Evolutionary conservation across 1,140 invertebrate species (phyloP).

Genomic region (Phocides pigmalion): DNA sequence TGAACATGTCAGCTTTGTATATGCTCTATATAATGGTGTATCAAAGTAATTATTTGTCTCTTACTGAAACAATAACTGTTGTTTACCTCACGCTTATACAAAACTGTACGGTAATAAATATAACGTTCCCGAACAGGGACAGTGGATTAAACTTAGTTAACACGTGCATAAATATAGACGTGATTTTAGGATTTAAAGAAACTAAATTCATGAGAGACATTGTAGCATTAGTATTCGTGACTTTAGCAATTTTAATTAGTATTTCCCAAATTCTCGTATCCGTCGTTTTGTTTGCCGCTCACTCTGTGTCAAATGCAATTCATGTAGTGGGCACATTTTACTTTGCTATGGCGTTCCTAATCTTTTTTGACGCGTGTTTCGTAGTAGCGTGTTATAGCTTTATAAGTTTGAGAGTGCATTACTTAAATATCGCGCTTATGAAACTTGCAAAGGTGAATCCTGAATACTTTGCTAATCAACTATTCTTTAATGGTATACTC

Average conservation of each 20-base stretch:
- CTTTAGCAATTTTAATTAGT: conserved; percentile 17
- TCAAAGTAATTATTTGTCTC: conserved; percentile 33
- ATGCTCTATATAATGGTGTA: conserved; percentile 32
- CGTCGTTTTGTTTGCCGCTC: conserved; percentile 33
- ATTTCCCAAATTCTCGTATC: conserved; percentile 30
- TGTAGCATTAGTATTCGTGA: conserved; percentile 8
- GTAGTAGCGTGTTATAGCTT: conserved; percentile 37
- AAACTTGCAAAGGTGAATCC: conserved; percentile 50
- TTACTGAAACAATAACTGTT: conserved; percentile 38
- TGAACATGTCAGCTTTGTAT: conserved; percentile 25
- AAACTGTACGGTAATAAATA: conserved; percentile 28
- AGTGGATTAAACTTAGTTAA: conserved; percentile 40
- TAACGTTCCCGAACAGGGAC: conserved; percentile 42
- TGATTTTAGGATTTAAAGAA: conserved; percentile 49
- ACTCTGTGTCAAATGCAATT: conserved; percentile 30
- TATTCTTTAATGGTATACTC: conserved; percentile 49
- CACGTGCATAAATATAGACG: conserved; percentile 50
- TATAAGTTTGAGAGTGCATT: conserved; percentile 48
- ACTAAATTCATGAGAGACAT: conserved; percentile 59
- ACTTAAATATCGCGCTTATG: conserved; percentile 59
- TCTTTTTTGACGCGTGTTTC: conserved; percentile 47
- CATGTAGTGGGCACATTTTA: conserved; percentile 42
- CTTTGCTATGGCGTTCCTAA: conserved; percentile 43
- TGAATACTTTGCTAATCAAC: conserved; percentile 49
- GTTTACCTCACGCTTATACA: background rate